These are phyloP conservation scores for Drosophila parabipectinata DNA, from an alignment of 1,140 invertebrate genomes.

Conservation along the genomic window DNA sequence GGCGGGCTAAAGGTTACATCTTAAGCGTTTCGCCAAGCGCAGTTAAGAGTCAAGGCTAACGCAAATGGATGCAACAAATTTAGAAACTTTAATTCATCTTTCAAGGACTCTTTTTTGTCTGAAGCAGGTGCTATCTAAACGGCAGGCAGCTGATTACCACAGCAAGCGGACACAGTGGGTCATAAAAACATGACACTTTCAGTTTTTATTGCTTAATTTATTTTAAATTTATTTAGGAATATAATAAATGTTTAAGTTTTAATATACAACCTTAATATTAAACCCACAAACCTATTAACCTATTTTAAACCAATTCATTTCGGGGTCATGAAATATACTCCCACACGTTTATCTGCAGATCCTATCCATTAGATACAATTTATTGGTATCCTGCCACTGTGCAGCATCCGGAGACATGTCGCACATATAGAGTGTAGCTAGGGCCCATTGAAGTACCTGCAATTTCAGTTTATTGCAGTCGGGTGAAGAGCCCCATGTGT, in stretches of 20 bases:
- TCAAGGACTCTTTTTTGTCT: constrained; percentile 51
- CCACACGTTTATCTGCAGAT: background rate
- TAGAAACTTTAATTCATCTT: constrained; percentile 61
- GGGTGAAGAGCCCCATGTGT: constrained; percentile 33
- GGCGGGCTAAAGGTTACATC: constrained; percentile 18
- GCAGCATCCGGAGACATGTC: constrained; percentile 1
- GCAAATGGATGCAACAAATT: constrained; percentile 50
- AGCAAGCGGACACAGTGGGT: constrained; percentile 14
- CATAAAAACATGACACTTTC: background rate
- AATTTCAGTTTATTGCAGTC: constrained; percentile 66
- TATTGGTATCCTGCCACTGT: constrained; percentile 6
- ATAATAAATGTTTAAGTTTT: no score
- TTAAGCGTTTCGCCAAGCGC: constrained; percentile 24
- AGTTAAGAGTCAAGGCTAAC: constrained; percentile 42
- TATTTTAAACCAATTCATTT: background rate
- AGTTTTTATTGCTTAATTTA: background rate
- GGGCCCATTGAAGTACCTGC: constrained; percentile 39
- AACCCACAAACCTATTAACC: background rate
- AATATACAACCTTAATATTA: background rate
- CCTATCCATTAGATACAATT: constrained; percentile 3
- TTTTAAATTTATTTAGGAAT: background rate
- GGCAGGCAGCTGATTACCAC: constrained; percentile 34
- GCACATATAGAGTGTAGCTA: constrained; percentile 1
- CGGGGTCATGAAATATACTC: background rate
- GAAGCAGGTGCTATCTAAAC: constrained; percentile 52